phyloP scores from a whole-genome alignment of 2,797 vertebrate genomes.

The Sarcophilus harrisii region DNA sequence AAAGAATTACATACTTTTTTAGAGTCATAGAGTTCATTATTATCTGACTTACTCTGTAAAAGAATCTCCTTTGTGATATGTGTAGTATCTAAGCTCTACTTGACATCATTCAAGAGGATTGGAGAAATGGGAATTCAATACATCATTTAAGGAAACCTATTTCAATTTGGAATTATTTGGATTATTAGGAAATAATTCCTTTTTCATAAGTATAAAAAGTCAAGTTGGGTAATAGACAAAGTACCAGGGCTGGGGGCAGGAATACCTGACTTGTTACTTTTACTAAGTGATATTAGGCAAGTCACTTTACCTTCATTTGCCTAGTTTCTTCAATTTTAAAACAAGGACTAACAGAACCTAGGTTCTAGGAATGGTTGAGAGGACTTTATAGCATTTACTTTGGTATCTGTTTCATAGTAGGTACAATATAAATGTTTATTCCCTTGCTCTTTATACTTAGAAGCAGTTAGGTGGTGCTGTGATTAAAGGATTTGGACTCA shows the following conservation, averaged over 20 bases:
- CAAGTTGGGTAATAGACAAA: neutral
- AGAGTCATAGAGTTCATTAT: neutral
- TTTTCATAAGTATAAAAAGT: neutral
- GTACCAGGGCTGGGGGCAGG: neutral
- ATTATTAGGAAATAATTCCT: neutral
- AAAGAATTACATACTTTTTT: neutral
- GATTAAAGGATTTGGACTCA: neutral
- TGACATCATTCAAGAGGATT: neutral
- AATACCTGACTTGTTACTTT: neutral
- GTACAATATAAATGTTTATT: neutral
- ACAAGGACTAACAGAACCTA: neutral
- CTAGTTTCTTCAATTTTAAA: neutral
- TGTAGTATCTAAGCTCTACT: neutral
- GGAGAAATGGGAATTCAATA: neutral
- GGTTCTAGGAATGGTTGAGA: neutral
- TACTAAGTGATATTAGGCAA: neutral
- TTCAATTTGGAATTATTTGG: neutral
- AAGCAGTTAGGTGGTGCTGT: fast-evolving
- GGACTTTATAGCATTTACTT: neutral
- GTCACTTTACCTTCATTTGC: neutral
- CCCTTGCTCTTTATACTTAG: neutral
- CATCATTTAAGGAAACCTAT: neutral
- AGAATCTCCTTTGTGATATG: too few species aligned
- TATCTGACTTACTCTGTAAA: neutral
- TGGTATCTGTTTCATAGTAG: neutral